Conservation (phyloP, 2,113 vertebrate species). For the Ptychochromis oligacanthus region DNA sequence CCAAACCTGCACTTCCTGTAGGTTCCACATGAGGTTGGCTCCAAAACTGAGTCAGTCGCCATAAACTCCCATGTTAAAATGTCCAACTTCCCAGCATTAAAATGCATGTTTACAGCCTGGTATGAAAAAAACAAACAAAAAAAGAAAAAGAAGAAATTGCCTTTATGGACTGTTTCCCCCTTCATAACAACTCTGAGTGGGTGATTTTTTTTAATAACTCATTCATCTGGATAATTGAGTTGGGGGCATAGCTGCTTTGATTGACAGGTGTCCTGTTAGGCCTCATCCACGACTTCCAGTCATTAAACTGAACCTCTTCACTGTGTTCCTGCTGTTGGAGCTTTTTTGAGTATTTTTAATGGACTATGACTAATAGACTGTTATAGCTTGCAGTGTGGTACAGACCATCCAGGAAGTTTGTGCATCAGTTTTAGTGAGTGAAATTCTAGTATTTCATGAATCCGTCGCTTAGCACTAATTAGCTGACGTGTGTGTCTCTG, state of each 20-base stretch:
- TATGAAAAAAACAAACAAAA: too few relatives aligned
- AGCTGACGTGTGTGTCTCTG: neutral
- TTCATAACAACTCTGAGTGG: accelerated
- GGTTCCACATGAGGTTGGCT: accelerated
- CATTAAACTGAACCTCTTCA: too few relatives aligned
- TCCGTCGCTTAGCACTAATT: neutral
- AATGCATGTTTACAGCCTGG: neutral
- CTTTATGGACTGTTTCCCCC: neutral
- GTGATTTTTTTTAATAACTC: neutral
- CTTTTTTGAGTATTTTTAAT: neutral
- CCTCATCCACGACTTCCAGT: neutral
- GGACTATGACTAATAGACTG: accelerated
- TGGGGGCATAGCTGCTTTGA: too few relatives aligned
- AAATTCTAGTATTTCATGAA: neutral
- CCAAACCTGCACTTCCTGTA: neutral
- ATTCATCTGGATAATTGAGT: neutral
- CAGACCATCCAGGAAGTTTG: accelerated
- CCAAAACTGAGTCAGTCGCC: neutral
- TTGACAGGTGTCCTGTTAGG: neutral
- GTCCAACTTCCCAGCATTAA: accelerated
- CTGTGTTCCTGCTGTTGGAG: neutral
- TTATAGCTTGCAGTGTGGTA: neutral
- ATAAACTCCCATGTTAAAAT: neutral
- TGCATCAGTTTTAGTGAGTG: neutral
- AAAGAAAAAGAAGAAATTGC: too few relatives aligned